Evolutionary conservation across 2,113 vertebrate species (phyloP).

Genomic region (Strix uralensis): DNA sequence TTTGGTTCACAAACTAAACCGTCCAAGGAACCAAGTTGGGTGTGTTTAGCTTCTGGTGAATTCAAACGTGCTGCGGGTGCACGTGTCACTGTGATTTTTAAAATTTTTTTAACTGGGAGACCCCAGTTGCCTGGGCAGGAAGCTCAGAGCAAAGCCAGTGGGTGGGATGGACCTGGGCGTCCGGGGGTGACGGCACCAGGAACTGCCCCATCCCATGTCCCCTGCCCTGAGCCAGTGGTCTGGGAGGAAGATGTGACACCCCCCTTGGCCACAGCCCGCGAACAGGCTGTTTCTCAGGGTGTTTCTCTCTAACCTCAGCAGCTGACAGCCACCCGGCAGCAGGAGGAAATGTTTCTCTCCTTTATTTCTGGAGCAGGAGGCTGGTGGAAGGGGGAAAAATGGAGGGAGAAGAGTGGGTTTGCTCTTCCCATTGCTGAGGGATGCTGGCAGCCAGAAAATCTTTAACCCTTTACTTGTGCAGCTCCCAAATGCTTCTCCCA

Average conservation of each 20-base stretch:
- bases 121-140: background rate
- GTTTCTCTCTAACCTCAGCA: background rate
- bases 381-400: rapidly evolving
- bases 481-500: background rate
- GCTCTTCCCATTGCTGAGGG: background rate
- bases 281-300: background rate
- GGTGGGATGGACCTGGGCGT: background rate
- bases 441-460: background rate
- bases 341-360: background rate
- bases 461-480: background rate
- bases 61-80: background rate
- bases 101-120: background rate
- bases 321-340: background rate
- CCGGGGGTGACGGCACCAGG: rapidly evolving
- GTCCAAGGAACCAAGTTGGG: background rate
- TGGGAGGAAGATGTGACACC: background rate
- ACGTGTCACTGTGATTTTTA: rapidly evolving
- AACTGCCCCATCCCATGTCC: background rate
- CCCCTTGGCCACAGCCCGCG: rapidly evolving
- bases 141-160: background rate
- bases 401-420: background rate
- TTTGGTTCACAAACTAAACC: background rate
- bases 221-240: background rate
- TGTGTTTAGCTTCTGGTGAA: background rate
- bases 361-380: background rate